These are phyloP conservation scores for Ivindomyrus marchei DNA, from an alignment of 2,113 vertebrate genomes.

Conservation along the genomic window DNA sequence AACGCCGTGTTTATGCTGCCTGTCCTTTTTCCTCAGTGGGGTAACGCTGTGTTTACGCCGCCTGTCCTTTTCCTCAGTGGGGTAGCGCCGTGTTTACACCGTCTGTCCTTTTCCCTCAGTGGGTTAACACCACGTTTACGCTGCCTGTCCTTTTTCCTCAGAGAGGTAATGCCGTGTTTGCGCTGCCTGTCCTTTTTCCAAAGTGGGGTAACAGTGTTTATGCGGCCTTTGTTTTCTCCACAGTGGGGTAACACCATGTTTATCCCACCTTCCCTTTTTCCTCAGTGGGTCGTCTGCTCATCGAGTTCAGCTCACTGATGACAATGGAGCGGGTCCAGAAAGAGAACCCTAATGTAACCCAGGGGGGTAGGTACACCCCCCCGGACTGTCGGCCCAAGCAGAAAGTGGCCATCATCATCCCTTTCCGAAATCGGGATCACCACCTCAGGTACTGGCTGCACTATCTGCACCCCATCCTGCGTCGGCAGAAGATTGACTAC, in stretches of 20 bases:
- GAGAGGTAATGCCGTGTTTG: neutral
- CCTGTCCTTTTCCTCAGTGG: too few species aligned
- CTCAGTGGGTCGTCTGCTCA: slow-evolving; percentile 89
- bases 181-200: neutral
- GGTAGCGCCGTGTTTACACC: too few species aligned
- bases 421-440: slow-evolving; percentile 91
- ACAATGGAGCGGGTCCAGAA: slow-evolving; percentile 92
- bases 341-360: slow-evolving; percentile 90
- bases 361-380: slow-evolving; percentile 83
- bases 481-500: slow-evolving; percentile 89
- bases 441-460: slow-evolving; percentile 98
- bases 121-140: neutral
- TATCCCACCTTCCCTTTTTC: slow-evolving; percentile 14
- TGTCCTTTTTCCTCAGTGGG: too few species aligned
- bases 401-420: slow-evolving; percentile 96
- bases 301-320: slow-evolving; percentile 96
- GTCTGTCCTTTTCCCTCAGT: neutral
- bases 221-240: too few species aligned
- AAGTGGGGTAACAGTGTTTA: neutral
- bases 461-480: slow-evolving; percentile 92
- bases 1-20: too few species aligned
- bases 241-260: neutral
- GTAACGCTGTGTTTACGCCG: too few species aligned
- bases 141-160: neutral
- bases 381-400: slow-evolving; percentile 80